These are phyloP conservation scores for Thamnophis elegans DNA, from an alignment of 2,797 vertebrate species.

Conservation along the genomic window DNA sequence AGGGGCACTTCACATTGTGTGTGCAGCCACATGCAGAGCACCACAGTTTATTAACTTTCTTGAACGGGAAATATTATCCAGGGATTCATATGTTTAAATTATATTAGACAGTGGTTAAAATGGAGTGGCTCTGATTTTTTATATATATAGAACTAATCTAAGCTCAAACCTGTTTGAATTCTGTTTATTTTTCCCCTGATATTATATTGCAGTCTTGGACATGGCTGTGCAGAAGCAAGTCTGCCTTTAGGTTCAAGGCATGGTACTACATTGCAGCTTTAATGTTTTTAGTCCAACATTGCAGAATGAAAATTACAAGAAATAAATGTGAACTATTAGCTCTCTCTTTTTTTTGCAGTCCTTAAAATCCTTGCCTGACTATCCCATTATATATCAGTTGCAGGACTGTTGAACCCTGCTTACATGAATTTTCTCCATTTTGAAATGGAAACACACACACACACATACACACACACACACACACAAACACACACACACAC, in stretches of 20 bases:
- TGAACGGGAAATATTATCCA: not conserved
- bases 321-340: not conserved
- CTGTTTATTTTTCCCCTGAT: not conserved
- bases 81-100: not conserved
- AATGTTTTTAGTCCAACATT: not conserved
- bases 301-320: not conserved
- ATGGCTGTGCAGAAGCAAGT: not conserved
- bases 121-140: not conserved
- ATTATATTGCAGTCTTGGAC: not conserved
- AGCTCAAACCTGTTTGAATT: not conserved
- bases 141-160: not conserved
- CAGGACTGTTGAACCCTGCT: not conserved
- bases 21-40: not conserved
- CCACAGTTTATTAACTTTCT: not conserved
- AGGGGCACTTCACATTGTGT: not conserved
- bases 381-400: not conserved
- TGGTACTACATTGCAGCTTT: not conserved
- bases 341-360: not conserved
- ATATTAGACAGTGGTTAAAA: not conserved
- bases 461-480: no score
- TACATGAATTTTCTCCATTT: not conserved
- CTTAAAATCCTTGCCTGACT: not conserved
- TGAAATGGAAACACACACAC: not conserved
- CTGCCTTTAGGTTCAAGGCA: not conserved
- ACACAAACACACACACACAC: no score